phyloP scores from a whole-genome alignment of 2,113 vertebrate genomes.

The Pampusana beccarii region DNA sequence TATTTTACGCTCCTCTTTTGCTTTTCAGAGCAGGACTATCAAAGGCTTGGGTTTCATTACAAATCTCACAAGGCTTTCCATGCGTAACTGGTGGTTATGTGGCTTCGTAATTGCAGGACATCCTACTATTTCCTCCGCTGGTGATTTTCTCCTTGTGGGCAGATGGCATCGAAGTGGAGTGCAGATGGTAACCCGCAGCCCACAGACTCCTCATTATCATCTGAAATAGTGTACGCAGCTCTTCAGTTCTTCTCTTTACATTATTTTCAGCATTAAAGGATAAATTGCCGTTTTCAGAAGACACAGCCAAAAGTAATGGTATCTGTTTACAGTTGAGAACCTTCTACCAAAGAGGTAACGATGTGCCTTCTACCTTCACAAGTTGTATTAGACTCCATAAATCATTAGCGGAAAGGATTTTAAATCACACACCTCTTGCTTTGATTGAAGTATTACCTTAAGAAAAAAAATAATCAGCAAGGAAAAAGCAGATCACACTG shows the following conservation, averaged over 20 bases:
- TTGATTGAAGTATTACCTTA: background rate
- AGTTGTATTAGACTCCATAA: background rate
- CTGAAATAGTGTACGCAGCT: background rate
- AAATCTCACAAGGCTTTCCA: background rate
- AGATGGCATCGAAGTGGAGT: constrained; percentile 61
- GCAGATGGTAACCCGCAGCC: constrained; percentile 50
- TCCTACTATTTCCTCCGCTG: background rate
- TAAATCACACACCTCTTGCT: background rate
- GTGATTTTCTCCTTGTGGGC: constrained; percentile 35
- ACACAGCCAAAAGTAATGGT: constrained; percentile 14
- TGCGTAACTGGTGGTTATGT: constrained; percentile 16
- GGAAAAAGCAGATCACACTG: background rate
- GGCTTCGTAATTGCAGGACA: constrained; percentile 42
- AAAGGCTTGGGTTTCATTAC: background rate
- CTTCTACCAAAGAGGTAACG: constrained; percentile 16
- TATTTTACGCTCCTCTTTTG: background rate
- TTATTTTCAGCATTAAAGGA: constrained; percentile 46
- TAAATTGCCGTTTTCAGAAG: constrained; percentile 27
- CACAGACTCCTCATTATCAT: constrained; percentile 9
- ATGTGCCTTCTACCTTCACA: background rate
- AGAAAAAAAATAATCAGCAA: background rate
- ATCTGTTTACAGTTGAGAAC: constrained; percentile 23
- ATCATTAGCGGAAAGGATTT: background rate
- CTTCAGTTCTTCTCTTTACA: background rate
- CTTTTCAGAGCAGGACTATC: background rate